Conservation (phyloP, 53 echinoderm and acorn worm genomes). For the Zoroaster sp. region DNA sequence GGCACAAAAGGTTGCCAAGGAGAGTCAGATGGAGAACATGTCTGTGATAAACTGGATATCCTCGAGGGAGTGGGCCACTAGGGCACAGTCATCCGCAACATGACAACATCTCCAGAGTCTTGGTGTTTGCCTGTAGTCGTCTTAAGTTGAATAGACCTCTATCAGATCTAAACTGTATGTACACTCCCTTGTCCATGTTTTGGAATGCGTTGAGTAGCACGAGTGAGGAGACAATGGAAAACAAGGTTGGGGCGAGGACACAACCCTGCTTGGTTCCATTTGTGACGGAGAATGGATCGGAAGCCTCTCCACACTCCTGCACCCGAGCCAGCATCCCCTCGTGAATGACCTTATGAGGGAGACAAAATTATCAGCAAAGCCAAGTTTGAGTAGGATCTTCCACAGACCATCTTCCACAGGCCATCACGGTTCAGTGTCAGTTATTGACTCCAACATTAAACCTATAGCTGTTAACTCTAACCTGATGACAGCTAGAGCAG, state of each 20-base stretch:
- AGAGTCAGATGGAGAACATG: neutral
- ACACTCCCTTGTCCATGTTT: too few species aligned
- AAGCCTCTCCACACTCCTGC: neutral
- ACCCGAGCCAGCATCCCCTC: neutral
- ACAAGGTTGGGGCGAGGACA: constrained; percentile 14
- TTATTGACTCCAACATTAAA: too few species aligned
- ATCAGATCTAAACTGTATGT: neutral
- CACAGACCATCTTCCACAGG: too few species aligned
- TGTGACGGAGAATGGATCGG: neutral
- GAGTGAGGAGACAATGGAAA: neutral
- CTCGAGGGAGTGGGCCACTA: too few species aligned
- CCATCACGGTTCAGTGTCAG: too few species aligned
- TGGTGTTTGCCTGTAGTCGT: neutral
- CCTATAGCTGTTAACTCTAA: too few species aligned
- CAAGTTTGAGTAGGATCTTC: too few species aligned
- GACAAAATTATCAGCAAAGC: too few species aligned
- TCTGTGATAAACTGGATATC: neutral
- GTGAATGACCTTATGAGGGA: too few species aligned
- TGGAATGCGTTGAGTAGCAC: neutral
- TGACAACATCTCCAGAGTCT: neutral
- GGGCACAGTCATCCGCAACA: too few species aligned
- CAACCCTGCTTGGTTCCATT: constrained; percentile 15
- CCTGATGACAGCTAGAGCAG: too few species aligned
- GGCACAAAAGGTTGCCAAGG: constrained; percentile 1
- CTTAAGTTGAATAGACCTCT: neutral